Percentiles rank a stretch among this genome's conserved stretches.
phyloP scores from a whole-genome alignment of 30 jellyfish, hydroid and myxozoan genomes.

The Turritopsis rubra region DNA sequence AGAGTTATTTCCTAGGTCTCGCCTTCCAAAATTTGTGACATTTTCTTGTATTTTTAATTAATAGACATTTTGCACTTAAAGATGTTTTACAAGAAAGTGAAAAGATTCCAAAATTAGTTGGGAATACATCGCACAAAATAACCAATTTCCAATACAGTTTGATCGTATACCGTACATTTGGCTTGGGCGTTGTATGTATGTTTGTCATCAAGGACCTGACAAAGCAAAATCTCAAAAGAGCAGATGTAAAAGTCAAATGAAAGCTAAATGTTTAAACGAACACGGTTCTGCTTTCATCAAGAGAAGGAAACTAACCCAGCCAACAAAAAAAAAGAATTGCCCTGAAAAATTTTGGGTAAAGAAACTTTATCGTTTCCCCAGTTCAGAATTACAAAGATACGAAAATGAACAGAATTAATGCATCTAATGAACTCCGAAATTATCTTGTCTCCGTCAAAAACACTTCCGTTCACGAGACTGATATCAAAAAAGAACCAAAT shows the following conservation, averaged over 20 bases:
- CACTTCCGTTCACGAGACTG: no score
- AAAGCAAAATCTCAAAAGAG: not conserved
- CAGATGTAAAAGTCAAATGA: not conserved
- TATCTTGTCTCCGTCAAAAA: not conserved
- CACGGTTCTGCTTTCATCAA: not conserved
- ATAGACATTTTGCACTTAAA: not conserved
- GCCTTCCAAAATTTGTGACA: not conserved
- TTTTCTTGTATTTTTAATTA: no score
- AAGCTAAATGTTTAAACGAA: not conserved
- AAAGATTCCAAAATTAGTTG: not conserved
- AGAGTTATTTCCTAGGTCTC: not conserved
- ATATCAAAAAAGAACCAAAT: no score
- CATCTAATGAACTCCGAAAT: not conserved
- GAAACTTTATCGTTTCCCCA: slow-evolving; percentile 30
- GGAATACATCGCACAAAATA: not conserved
- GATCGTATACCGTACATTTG: not conserved
- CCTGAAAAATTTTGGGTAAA: slow-evolving; percentile 15
- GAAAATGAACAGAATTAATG: slow-evolving; percentile 2
- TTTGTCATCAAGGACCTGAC: not conserved
- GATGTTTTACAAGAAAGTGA: not conserved
- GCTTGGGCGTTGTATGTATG: not conserved
- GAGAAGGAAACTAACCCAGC: slow-evolving; percentile 1
- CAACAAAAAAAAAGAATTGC: slow-evolving; percentile 30
- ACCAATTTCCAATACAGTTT: not conserved
- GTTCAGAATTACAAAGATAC: slow-evolving; percentile 19